Conservation (phyloP, 37 sponge, comb jelly and placozoan species). For the Dysidea cf. avara region DNA sequence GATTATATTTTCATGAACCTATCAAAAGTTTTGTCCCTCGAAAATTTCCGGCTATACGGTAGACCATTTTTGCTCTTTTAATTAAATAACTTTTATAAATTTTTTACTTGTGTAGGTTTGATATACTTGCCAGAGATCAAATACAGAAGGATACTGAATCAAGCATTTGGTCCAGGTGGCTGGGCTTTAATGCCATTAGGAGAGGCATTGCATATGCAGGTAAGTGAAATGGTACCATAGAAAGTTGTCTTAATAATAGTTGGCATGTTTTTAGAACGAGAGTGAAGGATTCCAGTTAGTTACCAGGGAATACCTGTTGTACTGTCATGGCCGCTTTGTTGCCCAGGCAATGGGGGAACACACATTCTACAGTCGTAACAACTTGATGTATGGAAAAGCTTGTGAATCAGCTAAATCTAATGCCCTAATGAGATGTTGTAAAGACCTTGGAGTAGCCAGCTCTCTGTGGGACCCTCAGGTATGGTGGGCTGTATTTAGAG, state of each 20-base stretch:
- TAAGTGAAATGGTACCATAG: neutral
- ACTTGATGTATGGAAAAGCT: conserved; percentile 77
- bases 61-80: no score
- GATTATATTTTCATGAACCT: no score
- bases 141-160: conserved; percentile 80
- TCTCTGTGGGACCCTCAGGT: conserved; percentile 93
- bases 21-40: no score
- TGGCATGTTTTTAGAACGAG: conserved; percentile 32
- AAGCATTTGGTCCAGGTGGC: conserved; percentile 88
- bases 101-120: conserved; percentile 47
- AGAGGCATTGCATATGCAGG: conserved; percentile 67
- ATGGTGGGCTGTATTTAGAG: neutral
- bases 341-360: conserved; percentile 86
- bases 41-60: no score
- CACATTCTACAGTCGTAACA: conserved; percentile 62
- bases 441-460: conserved; percentile 88
- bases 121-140: conserved; percentile 88
- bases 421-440: conserved; percentile 89
- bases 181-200: conserved; percentile 91
- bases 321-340: conserved; percentile 73
- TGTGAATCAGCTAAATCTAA: conserved; percentile 88
- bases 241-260: neutral
- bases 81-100: no score
- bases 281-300: conserved; percentile 76
- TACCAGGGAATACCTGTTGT: conserved; percentile 83